These are phyloP conservation scores for Gortyna flavago DNA, from an alignment of 2,888 invertebrate species.

Conservation along the genomic window DNA sequence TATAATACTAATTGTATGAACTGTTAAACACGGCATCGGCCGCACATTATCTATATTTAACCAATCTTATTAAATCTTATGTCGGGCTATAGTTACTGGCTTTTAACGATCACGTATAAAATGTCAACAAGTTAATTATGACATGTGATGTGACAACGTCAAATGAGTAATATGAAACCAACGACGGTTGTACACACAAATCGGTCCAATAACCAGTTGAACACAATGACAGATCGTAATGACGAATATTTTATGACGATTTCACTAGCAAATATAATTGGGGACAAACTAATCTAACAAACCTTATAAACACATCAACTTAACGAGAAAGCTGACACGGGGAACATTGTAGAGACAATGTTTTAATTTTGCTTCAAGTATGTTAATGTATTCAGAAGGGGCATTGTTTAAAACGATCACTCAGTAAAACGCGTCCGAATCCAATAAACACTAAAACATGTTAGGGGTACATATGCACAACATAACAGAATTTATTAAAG, in stretches of 20 bases:
- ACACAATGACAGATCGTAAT: conserved; percentile 55
- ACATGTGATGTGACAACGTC: conserved; percentile 51
- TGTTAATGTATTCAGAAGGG: conserved; percentile 58
- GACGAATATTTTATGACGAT: conserved; percentile 53
- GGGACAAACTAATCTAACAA: conserved; percentile 44
- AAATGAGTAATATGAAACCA: conserved; percentile 45
- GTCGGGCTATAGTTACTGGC: conserved; percentile 27
- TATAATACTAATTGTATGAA: conserved; percentile 44
- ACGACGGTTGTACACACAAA: conserved; percentile 27
- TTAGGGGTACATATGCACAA: conserved; percentile 81
- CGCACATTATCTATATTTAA: conserved; percentile 44
- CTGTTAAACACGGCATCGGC: conserved; percentile 25
- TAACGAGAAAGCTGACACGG: conserved; percentile 36
- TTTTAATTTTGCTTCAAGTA: conserved; percentile 54
- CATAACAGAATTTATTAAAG: conserved; percentile 83
- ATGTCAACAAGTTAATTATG: conserved; percentile 58
- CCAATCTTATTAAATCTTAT: conserved; percentile 34
- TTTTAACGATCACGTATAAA: conserved; percentile 48
- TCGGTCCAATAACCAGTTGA: conserved; percentile 47
- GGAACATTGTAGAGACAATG: conserved; percentile 25
- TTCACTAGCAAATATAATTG: conserved; percentile 51
- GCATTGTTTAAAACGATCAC: conserved; percentile 67
- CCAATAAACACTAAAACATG: conserved; percentile 68
- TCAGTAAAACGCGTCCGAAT: conserved; percentile 77
- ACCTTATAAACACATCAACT: conserved; percentile 53